Conservation (phyloP, 1,140 invertebrate species). For the Drosophila nebulosa region DNA sequence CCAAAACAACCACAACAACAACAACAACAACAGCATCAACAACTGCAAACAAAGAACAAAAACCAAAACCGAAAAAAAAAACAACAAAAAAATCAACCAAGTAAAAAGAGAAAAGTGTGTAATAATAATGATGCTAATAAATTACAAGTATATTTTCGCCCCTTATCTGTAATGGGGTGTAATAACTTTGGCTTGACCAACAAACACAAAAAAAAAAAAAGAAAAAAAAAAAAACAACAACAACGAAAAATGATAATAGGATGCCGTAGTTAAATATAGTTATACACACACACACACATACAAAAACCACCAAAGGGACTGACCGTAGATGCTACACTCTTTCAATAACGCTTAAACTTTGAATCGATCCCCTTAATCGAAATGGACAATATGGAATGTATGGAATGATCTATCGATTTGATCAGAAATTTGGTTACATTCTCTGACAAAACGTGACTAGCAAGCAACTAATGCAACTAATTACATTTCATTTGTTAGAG, state of each 20-base stretch:
- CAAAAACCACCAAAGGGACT: not conserved
- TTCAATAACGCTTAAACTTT: too few relatives aligned
- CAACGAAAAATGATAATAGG: not conserved
- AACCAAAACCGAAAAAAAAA: not conserved
- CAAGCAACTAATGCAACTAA: too few relatives aligned
- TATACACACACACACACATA: not conserved
- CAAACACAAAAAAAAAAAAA: not conserved
- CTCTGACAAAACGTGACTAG: too few relatives aligned
- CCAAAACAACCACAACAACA: not conserved
- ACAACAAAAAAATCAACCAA: not conserved
- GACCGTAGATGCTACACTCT: not conserved
- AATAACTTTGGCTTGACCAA: constrained; percentile 3
- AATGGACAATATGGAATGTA: too few relatives aligned
- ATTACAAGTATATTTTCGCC: constrained; percentile 5
- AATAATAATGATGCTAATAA: constrained; percentile 9
- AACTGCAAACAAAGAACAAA: not conserved
- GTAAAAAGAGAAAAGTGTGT: not conserved
- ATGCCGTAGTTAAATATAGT: not conserved
- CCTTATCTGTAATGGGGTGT: constrained; percentile 8
- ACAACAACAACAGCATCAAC: not conserved
- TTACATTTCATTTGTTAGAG: not conserved
- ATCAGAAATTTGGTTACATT: not conserved
- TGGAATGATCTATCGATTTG: too few relatives aligned
- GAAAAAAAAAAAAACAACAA: not conserved
- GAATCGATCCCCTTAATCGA: too few relatives aligned